These are phyloP conservation scores for Chauna torquata DNA, from an alignment of 2,113 vertebrate species.

Conservation along the genomic window DNA sequence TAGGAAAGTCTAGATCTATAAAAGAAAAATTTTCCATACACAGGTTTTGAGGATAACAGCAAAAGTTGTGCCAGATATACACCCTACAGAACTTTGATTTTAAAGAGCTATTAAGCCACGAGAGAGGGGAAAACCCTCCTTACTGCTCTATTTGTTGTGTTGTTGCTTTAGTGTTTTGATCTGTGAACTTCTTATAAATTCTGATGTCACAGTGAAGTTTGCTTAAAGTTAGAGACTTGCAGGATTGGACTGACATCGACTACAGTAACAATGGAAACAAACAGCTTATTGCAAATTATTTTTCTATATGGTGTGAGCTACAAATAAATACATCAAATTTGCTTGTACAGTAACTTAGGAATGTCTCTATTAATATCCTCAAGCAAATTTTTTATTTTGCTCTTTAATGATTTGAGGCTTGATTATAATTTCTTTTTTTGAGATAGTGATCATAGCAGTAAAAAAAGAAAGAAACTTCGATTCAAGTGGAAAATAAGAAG, in stretches of 20 bases:
- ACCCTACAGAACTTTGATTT: constrained; percentile 1
- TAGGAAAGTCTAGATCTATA: neutral
- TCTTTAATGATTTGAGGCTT: neutral
- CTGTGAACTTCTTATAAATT: neutral
- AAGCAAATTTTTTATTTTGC: neutral
- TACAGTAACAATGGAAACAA: neutral
- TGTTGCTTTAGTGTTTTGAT: neutral
- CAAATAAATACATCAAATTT: neutral
- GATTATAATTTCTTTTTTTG: neutral
- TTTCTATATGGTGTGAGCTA: neutral
- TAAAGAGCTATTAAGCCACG: neutral
- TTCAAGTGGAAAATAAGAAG: neutral
- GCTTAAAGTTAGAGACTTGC: neutral
- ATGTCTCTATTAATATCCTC: neutral
- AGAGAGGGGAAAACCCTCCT: neutral
- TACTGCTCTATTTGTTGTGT: neutral
- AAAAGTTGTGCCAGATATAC: constrained; percentile 23
- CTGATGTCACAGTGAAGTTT: neutral
- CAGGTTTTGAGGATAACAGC: neutral
- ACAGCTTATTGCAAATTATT: neutral
- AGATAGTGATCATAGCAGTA: neutral
- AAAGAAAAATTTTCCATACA: constrained; percentile 12
- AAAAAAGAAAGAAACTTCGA: neutral
- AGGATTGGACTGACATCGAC: neutral
- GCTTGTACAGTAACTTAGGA: neutral